Evolutionary conservation across 1,140 invertebrate species (phyloP).

Genomic region (Monochamus saltuarius): DNA sequence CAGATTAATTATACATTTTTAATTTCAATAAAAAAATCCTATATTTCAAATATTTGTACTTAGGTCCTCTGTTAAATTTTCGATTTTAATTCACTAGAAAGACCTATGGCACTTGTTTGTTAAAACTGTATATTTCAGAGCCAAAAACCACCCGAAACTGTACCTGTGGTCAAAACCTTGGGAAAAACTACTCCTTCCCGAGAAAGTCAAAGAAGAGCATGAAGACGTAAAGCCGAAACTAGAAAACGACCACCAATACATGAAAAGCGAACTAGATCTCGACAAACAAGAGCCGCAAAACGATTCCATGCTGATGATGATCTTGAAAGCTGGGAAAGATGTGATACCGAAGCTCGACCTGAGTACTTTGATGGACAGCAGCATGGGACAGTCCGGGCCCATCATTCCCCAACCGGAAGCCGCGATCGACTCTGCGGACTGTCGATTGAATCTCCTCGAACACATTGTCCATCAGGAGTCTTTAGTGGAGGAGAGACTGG

Average conservation of each 20-base stretch:
- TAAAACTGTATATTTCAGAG: constrained; percentile 51
- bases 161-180: constrained; percentile 85
- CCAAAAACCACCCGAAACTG: constrained; percentile 78
- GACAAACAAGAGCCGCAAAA: constrained; percentile 25
- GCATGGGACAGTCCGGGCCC: constrained; percentile 30
- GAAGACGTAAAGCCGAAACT: constrained; percentile 29
- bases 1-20: too few relatives aligned
- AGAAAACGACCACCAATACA: constrained; percentile 31
- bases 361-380: constrained; percentile 34
- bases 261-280: constrained; percentile 27
- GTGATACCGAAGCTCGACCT: constrained; percentile 35
- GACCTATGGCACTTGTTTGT: too few relatives aligned
- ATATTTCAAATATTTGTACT: too few relatives aligned
- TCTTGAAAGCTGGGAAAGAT: constrained; percentile 40
- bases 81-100: too few relatives aligned
- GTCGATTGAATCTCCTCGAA: constrained; percentile 72
- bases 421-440: constrained; percentile 75
- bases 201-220: constrained; percentile 35
- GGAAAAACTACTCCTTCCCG: constrained; percentile 57
- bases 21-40: too few relatives aligned
- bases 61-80: too few relatives aligned
- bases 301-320: constrained; percentile 41
- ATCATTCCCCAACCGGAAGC: constrained; percentile 75
- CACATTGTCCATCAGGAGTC: constrained; percentile 76
- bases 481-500: constrained; percentile 69